These are phyloP conservation scores for Gorsachius magnificus DNA, from an alignment of 2,797 vertebrate genomes.

Conservation along the genomic window DNA sequence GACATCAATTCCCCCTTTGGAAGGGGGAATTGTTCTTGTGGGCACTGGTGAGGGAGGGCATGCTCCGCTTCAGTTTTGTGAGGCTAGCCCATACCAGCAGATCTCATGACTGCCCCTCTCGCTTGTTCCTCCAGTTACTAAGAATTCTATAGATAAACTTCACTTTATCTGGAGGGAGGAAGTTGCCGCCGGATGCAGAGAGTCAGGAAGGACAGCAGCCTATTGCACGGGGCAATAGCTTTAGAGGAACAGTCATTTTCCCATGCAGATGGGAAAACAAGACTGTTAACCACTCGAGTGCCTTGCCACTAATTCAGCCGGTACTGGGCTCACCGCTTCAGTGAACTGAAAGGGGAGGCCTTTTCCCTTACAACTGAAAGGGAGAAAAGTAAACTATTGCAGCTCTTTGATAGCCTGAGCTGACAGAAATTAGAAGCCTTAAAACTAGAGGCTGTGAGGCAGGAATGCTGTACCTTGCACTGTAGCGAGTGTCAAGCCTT, in stretches of 20 bases:
- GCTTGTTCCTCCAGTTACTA: not conserved
- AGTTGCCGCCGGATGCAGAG: not conserved
- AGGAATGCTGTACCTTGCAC: not conserved
- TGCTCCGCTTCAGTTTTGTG: not conserved
- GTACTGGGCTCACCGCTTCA: not conserved
- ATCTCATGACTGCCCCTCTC: not conserved
- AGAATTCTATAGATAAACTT: conserved; percentile 25
- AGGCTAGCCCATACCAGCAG: not conserved
- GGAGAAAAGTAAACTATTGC: not conserved
- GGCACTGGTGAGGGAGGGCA: not conserved
- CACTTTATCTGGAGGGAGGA: conserved; percentile 33
- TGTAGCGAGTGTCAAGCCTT: not conserved
- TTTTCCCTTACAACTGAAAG: not conserved
- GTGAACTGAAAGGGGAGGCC: not conserved
- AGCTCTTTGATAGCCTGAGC: not conserved
- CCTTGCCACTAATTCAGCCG: not conserved
- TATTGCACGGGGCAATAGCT: not conserved
- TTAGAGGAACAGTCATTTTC: not conserved
- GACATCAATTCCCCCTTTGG: not conserved
- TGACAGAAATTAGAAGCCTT: not conserved
- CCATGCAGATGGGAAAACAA: not conserved
- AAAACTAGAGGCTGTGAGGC: not conserved
- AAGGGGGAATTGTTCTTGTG: not conserved
- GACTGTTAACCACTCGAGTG: not conserved
- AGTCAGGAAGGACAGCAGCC: conserved; percentile 30